Evolutionary conservation across 2,888 invertebrate species (phyloP), one percentile per base, ranked within the genome.

Genomic region (Hanleya hanleyi): DNA sequence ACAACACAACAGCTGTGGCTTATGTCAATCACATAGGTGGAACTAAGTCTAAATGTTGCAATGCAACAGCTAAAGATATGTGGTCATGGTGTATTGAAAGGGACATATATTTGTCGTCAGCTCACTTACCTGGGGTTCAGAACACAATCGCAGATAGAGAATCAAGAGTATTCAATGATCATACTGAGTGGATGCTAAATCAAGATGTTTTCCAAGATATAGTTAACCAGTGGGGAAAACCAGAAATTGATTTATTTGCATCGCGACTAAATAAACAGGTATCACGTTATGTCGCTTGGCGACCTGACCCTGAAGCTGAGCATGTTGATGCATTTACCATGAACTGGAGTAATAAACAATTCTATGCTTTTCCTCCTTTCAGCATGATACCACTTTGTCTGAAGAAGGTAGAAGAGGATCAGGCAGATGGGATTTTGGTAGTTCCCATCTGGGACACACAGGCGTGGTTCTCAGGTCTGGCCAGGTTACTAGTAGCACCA

Each of bases 321-420:
- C 51, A 9, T 47, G 62, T 78, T 47, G 70, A 76, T 74, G 74
- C 74, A 15, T 74, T 76, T 70, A 37, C 70, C 18, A 1, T 74
- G 32, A 32, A 71, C 67, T 75, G 75, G 77, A 35, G n/a, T 29
- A 35, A 69, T 69, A 15, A 38, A 35, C 29, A 22, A 7, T 37
- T 33, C 38, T 76, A 71, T 68, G 22, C 37, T 66, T 76, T 73
- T 57, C 73, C 70, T 64, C 73, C 73, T 76, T 76, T 73, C 69
- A 74, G 74, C 64, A n/a, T n/a, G n/a, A 41, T 41, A 12, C 41
- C 41, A 41, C 9, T 12, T 18, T 12, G 9, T 12, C 41, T 41
- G 9, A 9, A 41, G 18, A 41, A 41, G 41, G 18, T 41, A 9
- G 9, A 41, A 41, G 41, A 41, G 18, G 41, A 41, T 12, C 9